Conservation (phyloP, 1,140 invertebrate species). For the Thereuonema tuberculata region DNA sequence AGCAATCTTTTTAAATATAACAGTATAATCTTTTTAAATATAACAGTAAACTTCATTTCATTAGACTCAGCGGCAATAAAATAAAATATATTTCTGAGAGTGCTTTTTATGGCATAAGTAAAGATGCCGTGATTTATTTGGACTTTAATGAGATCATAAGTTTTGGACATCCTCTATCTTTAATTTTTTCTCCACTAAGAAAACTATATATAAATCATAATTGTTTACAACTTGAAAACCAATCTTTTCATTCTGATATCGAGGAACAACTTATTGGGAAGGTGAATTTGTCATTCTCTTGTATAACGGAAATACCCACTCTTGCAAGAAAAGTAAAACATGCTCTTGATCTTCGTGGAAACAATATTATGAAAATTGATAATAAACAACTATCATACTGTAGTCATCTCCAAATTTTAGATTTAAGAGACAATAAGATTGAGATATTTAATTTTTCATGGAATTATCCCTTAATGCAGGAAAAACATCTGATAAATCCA, state of each 20-base stretch:
- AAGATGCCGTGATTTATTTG: neutral
- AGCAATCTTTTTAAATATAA: no score
- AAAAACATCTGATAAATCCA: neutral
- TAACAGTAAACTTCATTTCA: neutral
- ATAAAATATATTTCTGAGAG: neutral
- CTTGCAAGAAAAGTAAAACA: neutral
- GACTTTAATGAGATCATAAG: neutral
- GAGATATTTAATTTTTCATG: neutral
- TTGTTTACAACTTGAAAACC: neutral
- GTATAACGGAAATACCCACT: neutral
- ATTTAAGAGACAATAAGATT: neutral
- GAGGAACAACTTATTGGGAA: neutral
- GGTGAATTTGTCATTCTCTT: no score
- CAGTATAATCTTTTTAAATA: neutral
- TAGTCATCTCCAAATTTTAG: neutral
- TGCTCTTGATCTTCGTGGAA: neutral
- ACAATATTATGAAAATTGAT: no score
- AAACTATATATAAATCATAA: neutral
- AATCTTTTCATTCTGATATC: neutral
- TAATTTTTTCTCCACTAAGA: neutral
- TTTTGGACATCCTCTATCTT: neutral
- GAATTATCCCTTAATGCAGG: neutral
- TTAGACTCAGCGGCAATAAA: neutral
- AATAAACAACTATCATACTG: neutral
- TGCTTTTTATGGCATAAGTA: neutral